Conservation (phyloP, 2,797 vertebrate genomes). For the Rhabdophis nuchalis region DNA sequence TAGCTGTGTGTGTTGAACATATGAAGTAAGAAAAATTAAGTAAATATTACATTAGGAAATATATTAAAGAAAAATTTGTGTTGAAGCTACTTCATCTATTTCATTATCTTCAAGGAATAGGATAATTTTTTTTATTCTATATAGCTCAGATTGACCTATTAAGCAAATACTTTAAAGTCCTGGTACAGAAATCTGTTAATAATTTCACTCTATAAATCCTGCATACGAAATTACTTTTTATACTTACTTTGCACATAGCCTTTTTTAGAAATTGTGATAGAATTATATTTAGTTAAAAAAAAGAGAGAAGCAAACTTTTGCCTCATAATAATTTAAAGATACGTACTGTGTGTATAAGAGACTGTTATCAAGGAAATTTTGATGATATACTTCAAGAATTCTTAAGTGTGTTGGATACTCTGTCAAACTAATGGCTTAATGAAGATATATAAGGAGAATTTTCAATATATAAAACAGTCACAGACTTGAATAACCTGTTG, state of each 20-base stretch:
- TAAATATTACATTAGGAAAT: not conserved
- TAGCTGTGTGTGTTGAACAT: not conserved
- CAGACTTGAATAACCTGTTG: not conserved
- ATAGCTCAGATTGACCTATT: not conserved
- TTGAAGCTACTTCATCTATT: not conserved
- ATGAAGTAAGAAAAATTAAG: not conserved
- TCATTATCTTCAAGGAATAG: not conserved
- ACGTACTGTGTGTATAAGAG: not conserved
- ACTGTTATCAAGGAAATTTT: not conserved
- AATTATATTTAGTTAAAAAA: not conserved
- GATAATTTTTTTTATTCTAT: not conserved
- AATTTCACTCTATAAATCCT: not conserved
- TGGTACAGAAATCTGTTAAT: not conserved
- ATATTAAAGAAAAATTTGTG: not conserved
- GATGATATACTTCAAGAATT: not conserved
- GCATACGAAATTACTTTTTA: not conserved
- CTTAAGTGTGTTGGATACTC: not conserved
- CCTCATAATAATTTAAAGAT: not conserved
- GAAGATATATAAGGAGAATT: not conserved
- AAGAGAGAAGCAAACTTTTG: not conserved
- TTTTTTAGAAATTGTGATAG: not conserved
- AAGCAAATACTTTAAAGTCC: not conserved
- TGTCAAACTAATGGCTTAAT: not conserved
- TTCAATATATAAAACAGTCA: not conserved
- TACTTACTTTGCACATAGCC: not conserved